Conservation (phyloP, 2,113 vertebrate species). For the Australoheros scitulus region DNA sequence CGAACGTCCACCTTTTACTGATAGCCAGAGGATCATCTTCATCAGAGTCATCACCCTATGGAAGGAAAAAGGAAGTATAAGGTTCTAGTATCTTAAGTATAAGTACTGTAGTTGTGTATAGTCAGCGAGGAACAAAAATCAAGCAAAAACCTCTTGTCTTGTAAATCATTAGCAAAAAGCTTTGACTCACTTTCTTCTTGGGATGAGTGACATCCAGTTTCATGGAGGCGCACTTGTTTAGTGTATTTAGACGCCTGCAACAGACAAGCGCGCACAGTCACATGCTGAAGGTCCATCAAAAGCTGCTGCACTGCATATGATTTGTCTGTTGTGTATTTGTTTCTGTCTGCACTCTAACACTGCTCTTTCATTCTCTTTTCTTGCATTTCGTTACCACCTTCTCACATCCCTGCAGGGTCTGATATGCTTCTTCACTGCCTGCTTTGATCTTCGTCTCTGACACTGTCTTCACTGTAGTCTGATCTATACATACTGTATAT, state of each 20-base stretch:
- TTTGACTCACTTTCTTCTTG: slow-evolving; percentile 91
- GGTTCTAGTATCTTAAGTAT: not conserved
- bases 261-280: slow-evolving; percentile 31
- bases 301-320: not conserved
- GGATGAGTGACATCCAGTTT: slow-evolving; percentile 97
- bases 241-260: slow-evolving; percentile 92
- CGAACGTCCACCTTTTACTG: slow-evolving; percentile 98
- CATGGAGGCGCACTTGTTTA: slow-evolving; percentile 99
- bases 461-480: not conserved
- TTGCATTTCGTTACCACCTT: not conserved
- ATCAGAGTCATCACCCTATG: slow-evolving; percentile 94
- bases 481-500: not conserved
- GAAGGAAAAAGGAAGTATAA: not conserved
- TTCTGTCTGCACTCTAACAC: not conserved
- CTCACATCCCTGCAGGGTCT: slow-evolving; percentile 5
- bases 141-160: not conserved
- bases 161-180: not conserved
- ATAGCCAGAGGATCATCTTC: slow-evolving; percentile 94
- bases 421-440: slow-evolving; percentile 3
- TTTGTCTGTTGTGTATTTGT: not conserved
- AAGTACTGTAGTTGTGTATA: not conserved
- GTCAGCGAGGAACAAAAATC: not conserved
- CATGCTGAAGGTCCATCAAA: not conserved
- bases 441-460: slow-evolving; percentile 34
- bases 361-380: slow-evolving; percentile 10